Evolutionary conservation across 2,797 vertebrate species (phyloP).

Genomic region (Coregonus sp.): DNA sequence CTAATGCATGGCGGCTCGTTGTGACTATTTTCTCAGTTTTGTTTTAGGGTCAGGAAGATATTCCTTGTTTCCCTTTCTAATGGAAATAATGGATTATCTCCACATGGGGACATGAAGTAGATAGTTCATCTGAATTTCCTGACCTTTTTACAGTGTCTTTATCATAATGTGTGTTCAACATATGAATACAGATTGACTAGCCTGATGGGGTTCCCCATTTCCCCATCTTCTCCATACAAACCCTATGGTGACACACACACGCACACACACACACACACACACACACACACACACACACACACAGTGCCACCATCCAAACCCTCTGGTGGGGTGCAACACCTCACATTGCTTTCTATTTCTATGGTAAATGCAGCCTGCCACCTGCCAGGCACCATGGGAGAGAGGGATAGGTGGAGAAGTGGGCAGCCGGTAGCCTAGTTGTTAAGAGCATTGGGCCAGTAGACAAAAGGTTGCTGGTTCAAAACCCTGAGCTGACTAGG

Average conservation of each 20-base stretch:
- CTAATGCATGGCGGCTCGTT: neutral
- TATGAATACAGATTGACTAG: conserved; percentile 52
- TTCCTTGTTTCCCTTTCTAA: neutral
- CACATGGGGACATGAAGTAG: conserved; percentile 7
- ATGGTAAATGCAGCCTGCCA: conserved; percentile 55
- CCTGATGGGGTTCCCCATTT: conserved; percentile 40
- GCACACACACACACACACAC: conserved; percentile 28
- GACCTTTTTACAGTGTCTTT: conserved; percentile 52
- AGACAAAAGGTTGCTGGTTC: too few species aligned
- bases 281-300: too few species aligned
- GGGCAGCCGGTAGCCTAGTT: neutral
- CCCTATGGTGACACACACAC: conserved; percentile 37
- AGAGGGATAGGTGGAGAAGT: conserved; percentile 7
- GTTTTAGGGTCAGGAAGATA: conserved; percentile 14
- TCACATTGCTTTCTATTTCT: conserved; percentile 59
- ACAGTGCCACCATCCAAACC: too few species aligned
- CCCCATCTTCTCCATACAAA: conserved; percentile 12
- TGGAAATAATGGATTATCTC: conserved; percentile 28
- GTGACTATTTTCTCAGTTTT: neutral
- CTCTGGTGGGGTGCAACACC: conserved; percentile 36
- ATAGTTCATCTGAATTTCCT: conserved; percentile 18
- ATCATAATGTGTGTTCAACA: conserved; percentile 40
- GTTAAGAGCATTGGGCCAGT: too few species aligned
- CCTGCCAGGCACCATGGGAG: conserved; percentile 33
- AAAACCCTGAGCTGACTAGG: too few species aligned